Evolutionary conservation across 2,113 vertebrate genomes (phyloP), one percentile per base, ranked within the genome.

Genomic region (Hyla sarda): DNA sequence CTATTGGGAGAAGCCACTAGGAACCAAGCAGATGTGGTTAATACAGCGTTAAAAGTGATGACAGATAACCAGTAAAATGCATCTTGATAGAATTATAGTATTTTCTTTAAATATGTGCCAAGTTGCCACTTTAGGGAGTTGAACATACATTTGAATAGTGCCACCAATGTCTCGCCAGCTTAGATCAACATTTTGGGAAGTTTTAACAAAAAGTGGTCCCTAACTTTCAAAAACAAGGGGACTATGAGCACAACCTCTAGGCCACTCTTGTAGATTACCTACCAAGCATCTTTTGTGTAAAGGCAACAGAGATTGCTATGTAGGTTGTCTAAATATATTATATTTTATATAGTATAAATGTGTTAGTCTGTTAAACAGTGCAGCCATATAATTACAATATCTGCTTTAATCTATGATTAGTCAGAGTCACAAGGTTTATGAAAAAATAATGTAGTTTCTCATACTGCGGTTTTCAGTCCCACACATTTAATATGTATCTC

Each of bases 371-470:
- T 30, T 65, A 30, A 65, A 32, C 13, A 30, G 25, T 69, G 1
- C 32, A 19, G 32, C 14, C 30, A 34, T 34, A 69, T 37, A 69
- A 69, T 69, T 69, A 69, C 7, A 34, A 17, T 69, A 34, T 69
- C 32, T 69, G 14, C 32, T 17, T 69, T 16, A 19, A 14, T 69
- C 8, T 16, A 34, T 21, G 30, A 21, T 69, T 34, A 67, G 32
- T 34, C 30, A 7, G 16, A 69, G 65, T 67, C 62, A 32, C 12
- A 69, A 34, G 65, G 37, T 73, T 73, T 73, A 73, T 45, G 71
- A 73, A 37, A 73, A 73, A 73, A 73, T 73, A 23, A 73, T 45
- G 71, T 10, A 12, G n/a, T 75, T 48, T 75, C 41, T 75, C 41
- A 25, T 14, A 75, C 16, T 34, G 30, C n/a, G 19, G 30, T 69